Base-by-base conservation (phyloP, 2,113 vertebrate genomes). In the Caracal caracal region DNA sequence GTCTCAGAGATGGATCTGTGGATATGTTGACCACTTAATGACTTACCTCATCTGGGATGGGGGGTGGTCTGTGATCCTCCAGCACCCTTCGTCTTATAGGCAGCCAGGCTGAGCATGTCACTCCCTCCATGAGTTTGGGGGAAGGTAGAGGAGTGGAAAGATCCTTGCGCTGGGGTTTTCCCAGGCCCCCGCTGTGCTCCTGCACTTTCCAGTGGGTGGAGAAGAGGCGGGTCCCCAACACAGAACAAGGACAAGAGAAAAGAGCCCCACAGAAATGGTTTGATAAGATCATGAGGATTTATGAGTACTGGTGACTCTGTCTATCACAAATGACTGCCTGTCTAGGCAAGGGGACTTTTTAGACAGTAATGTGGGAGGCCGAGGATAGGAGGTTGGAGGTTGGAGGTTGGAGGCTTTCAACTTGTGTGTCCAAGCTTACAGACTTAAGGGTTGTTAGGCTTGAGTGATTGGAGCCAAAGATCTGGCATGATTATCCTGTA, bases 61-160 rank as follows among this genome's bases (percentile, higher is more conserved):
- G 19, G 5, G 24, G 10, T 11, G 15, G 49, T 61, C 61, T 63
- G 10, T 93, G 30, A 9, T 56, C 63, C 24, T 70, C 49, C 12
- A 75, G n/a, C 9, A 91, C 30, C 59, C 13, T 30, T 96, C 63
- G 3, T 70, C 80, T 84, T 49, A 70, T 56, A 17, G 9, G 40
- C 43, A 76, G 49, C 40, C 63, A 83, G 70, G 10, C 53, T 84
- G 80, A 70, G 75, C 13, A 16, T 47, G 61, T 92, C 59, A 70
- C 78, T 82, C 89, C 40, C 63, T 86, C 63, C 30, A 22, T 47
- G 59, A 86, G 43, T 73, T 76, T 76, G 76, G 56, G 47, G 84
- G 35, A 96, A 12, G 22, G 47, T 78, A 56, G 81, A 82, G 53
- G 76, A 90, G 17, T 94, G 94, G 95, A 96, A 97, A 98, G 40